Evolutionary conservation across 2,888 invertebrate species (phyloP), one percentile per base, ranked within the genome.

Genomic region (Schizaphis graminum): DNA sequence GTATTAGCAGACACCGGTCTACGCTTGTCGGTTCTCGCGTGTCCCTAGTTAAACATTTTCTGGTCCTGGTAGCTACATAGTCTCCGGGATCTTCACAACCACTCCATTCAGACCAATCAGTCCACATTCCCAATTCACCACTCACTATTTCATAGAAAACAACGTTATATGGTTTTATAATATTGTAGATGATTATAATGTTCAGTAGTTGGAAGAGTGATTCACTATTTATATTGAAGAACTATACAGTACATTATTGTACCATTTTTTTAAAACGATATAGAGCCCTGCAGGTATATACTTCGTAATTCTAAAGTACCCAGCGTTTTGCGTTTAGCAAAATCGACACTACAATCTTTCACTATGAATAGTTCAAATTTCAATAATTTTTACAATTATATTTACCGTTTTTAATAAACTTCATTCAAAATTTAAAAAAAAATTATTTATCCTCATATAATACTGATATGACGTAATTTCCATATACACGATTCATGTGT

Each of bases 41-140:
- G 90, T 95, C 94, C 5, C 93, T 94, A 4, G 95, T 95, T 77
- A 94, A 85, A 94, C 95, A 95, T 53, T 94, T 93, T 57, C 95
- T 77, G 13, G 94, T 94, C 26, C 95, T 94, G 21, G 94, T 95
- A 24, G 95, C 94, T 7, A 95, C 94, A 61, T 91, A 88, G 67
- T 95, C 95, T n/a, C 85, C 91, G 7, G 94, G 89, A 56, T 94
- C 93, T 35, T 95, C 94, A 86, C 95, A 95, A 3, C 95, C 95
- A 77, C 95, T 95, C 95, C 95, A 95, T 26, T 95, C 95, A 16
- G 95, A 95, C 95, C 95, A 95, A 90, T 95, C 94, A 3, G 95
- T 95, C 95, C 95, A 95, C n/a, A 95, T 91, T 77, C 95, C 95
- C 91, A 95, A 95, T 56, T 95, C 95, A 10, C 95, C 95, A 44